Conservation (phyloP, 2,113 vertebrate genomes). For the Melierax canorus region DNA sequence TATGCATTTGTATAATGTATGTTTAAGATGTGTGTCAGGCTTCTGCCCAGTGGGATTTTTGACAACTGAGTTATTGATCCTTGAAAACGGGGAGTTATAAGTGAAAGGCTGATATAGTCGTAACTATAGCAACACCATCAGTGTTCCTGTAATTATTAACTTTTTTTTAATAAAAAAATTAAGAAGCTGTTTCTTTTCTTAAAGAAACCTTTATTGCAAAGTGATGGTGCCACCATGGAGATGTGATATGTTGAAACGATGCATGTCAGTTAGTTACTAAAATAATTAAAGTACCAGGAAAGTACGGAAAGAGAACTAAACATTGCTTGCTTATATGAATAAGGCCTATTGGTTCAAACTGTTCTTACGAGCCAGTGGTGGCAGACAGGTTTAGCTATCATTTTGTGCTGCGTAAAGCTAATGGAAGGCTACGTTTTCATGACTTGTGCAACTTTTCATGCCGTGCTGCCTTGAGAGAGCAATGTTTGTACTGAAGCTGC, state of each 20-base stretch:
- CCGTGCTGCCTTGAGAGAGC: neutral
- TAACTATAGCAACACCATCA: conserved; percentile 68
- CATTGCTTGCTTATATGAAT: neutral
- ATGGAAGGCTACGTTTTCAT: neutral
- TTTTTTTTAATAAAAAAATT: conserved; percentile 50
- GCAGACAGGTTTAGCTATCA: neutral
- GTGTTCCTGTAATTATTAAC: conserved; percentile 64
- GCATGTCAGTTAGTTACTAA: neutral
- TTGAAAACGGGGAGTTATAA: conserved; percentile 54
- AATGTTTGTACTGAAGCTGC: neutral
- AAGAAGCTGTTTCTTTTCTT: conserved; percentile 12
- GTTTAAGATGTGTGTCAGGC: conserved; percentile 40
- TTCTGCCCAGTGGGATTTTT: conserved; percentile 64
- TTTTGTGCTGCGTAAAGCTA: neutral
- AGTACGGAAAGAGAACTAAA: neutral
- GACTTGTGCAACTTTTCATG: neutral
- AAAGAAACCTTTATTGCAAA: neutral
- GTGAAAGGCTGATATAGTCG: conserved; percentile 59
- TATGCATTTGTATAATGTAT: conserved; percentile 36
- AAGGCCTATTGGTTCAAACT: neutral
- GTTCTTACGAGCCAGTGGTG: neutral
- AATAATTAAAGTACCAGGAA: neutral
- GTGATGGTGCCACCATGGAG: neutral
- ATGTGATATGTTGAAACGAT: neutral
- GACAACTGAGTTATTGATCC: conserved; percentile 68